Evolutionary conservation across 2,888 invertebrate genomes (phyloP).

Genomic region (Trissolcus japonicus): DNA sequence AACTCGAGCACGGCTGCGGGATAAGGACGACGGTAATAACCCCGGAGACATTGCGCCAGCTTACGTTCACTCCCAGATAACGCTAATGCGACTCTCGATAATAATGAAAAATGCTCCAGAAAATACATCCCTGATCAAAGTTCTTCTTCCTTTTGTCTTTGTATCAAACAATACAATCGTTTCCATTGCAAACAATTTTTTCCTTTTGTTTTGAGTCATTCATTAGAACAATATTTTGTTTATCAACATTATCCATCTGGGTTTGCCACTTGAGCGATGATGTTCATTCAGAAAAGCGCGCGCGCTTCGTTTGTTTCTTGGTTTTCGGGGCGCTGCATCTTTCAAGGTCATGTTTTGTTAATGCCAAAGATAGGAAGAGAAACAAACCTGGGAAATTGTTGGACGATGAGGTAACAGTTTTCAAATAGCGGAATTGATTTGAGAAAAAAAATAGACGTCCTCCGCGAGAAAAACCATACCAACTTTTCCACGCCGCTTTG

Average conservation of each 20-base stretch:
- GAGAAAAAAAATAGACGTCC: conserved; percentile 10
- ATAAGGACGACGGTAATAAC: conserved; percentile 33
- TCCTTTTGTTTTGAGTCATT: too few relatives aligned
- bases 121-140: conserved; percentile 20
- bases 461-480: not conserved
- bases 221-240: too few relatives aligned
- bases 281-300: too few relatives aligned
- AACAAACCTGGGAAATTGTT: not conserved
- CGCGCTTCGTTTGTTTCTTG: too few relatives aligned
- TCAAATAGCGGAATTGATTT: conserved; percentile 2
- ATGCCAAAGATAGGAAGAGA: too few relatives aligned
- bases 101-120: conserved; percentile 22
- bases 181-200: too few relatives aligned
- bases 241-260: too few relatives aligned
- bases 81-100: conserved; percentile 19
- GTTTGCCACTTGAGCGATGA: too few relatives aligned
- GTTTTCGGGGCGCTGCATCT: too few relatives aligned
- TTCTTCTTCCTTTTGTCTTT: conserved; percentile 17
- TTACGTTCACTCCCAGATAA: conserved; percentile 2
- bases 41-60: conserved; percentile 28
- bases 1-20: conserved; percentile 8
- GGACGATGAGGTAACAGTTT: conserved; percentile 4
- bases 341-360: too few relatives aligned
- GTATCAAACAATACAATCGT: not conserved
- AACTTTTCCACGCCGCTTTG: not conserved